Evolutionary conservation across 2,113 vertebrate species (phyloP), one percentile per base, ranked within the genome.

Genomic region (Macquaria australasica): DNA sequence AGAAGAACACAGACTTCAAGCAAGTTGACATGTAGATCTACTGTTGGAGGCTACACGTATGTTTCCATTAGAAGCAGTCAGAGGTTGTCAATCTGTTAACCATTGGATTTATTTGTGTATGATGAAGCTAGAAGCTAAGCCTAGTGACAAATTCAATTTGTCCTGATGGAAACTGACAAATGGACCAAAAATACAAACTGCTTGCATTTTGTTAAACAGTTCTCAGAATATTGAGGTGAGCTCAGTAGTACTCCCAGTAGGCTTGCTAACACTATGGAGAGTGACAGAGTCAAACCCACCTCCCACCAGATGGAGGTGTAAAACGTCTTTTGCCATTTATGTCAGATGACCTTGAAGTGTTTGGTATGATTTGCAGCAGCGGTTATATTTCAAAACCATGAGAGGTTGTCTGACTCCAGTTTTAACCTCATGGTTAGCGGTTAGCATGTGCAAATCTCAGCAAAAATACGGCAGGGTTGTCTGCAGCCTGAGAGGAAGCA

Each of bases 381-480:
- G 6, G 39, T 21, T 37, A 37, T 14, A 79, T 69, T n/a, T 23
- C 10, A 25, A 58, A 48, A 60, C 15, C 66, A 50, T 14, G 14
- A 12, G 1, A 48, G n/a, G 59, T 25, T n/a, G 5, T 50, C 23
- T 34, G n/a, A 41, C 34, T 10, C 25, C 16, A 37, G 59, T 39
- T 77, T 71, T 51, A 10, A 41, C n/a, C n/a, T 53, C 10, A 18
- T 50, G 28, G 34, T 72, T 64, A 31, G 70, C 3, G 9, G 71
- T 50, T 50, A 43, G 55, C 2, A 7, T 28, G 21, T 60, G 23
- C 41, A 50, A 45, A 14, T 45, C 71, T 66, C 10, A 21, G 25
- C 18, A 66, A 34, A 48, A 60, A 60, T 25, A 39, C 59, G 21
- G 2, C 69, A 72, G 37, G 69, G 72, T 62, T 71, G 67, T 72